Base-by-base conservation (phyloP, 2,113 vertebrate genomes). In the Micronisus gabar region DNA sequence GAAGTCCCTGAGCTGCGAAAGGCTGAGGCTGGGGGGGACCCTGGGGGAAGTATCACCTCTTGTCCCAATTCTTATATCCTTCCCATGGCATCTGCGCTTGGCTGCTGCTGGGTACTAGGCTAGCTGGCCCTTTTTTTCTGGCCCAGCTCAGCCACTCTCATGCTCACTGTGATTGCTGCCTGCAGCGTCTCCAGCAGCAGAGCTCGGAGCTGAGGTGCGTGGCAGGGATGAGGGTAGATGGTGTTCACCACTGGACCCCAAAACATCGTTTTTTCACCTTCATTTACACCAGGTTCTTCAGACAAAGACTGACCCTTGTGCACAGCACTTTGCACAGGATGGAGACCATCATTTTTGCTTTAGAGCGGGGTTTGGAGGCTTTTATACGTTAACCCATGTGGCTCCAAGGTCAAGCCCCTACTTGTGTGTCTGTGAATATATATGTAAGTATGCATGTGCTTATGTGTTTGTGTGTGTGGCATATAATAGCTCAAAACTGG, bases 191-290 rank as follows among this genome's bases (percentile, higher is more conserved):
- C 53, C 27, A 30, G 22, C 62, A 62, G 55, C 32, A 26, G 48
- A 86, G 29, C 50, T 70, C 1, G 0, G 76, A 61, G 34, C 55
- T 47, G 55, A 81, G 11, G n/a, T 3, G 7, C 6, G 15, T 73
- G 58, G 20, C 25, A 55, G 43, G 11, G 19, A 32, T 11, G 29
- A 73, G 36, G 20, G 58, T 23, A 25, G 34, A 7, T 62, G 30
- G 2, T 50, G 27, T 36, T 71, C 1, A 0, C 30, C 56, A 61
- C 15, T 0, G 0, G 26, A n/a, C 5, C 38, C n/a, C 1, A 2
- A 73, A 67, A 25, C 2, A 0, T 43, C 2, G 0, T 11, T 47
- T 61, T 5, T 63, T 86, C 71, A 65, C 30, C n/a, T 84, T 66
- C 47, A 30, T 66, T 93, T 81, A 17, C 63, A 73, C 5, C n/a